These are phyloP conservation scores for Podabrus alpinus DNA, from an alignment of 2,888 invertebrate species.

Conservation along the genomic window DNA sequence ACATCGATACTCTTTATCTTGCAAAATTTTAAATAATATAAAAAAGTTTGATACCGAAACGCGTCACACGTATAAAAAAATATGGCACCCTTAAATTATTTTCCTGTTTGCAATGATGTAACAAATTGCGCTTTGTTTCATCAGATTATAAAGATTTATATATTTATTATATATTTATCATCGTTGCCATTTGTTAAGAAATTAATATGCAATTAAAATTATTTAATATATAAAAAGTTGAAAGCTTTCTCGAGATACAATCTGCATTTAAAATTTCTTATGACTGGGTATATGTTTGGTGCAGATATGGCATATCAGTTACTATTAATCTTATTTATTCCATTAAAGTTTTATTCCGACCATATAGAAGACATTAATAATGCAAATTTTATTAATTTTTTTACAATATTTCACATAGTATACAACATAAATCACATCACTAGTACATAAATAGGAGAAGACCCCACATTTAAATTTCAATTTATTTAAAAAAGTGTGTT, in stretches of 20 bases:
- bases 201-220: neutral
- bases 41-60: too few relatives aligned
- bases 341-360: neutral
- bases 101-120: neutral
- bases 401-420: neutral
- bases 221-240: neutral
- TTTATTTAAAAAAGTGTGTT: neutral
- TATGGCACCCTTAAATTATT: too few relatives aligned
- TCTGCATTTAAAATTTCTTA: neutral
- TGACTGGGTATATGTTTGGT: neutral
- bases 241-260: neutral
- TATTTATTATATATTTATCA: neutral
- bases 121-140: neutral
- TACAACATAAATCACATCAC: neutral
- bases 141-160: neutral
- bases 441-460: neutral
- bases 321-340: neutral
- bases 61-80: neutral
- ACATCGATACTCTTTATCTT: neutral
- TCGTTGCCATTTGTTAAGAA: neutral
- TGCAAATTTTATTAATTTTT: neutral
- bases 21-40: neutral
- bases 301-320: neutral
- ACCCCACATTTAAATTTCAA: neutral
- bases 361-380: neutral